Conservation (phyloP, 2,797 vertebrate species). For the Chaunax sp. region DNA sequence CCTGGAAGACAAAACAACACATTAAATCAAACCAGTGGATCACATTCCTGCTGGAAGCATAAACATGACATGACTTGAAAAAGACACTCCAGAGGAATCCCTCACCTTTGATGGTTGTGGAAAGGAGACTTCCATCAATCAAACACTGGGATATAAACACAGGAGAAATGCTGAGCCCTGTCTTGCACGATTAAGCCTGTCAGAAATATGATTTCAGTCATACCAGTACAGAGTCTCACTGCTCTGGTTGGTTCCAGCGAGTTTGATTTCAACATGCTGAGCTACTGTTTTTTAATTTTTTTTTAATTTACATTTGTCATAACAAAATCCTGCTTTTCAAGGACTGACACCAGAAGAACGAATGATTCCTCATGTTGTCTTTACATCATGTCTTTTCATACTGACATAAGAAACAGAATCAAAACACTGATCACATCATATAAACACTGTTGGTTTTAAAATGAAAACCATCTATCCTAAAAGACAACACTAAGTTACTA, state of each 20-base stretch:
- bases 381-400: not conserved
- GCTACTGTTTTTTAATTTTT: not conserved
- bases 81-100: constrained; percentile 28
- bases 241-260: constrained; percentile 15
- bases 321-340: not conserved
- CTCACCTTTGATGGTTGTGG: not conserved
- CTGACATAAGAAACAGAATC: too few relatives aligned
- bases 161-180: constrained; percentile 20
- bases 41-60: constrained; percentile 7
- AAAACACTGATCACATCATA: too few relatives aligned
- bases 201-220: constrained; percentile 14
- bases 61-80: constrained; percentile 53
- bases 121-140: constrained; percentile 27
- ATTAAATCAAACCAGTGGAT: constrained; percentile 25
- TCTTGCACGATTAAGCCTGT: constrained; percentile 6
- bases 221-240: not conserved
- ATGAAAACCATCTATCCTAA: too few relatives aligned
- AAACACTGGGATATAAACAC: constrained; percentile 45
- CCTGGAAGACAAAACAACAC: constrained; percentile 17
- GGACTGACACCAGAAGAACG: not conserved
- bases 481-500: too few relatives aligned
- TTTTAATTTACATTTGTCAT: too few relatives aligned
- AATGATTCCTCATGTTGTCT: not conserved
- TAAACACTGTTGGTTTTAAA: too few relatives aligned
- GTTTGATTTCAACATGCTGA: not conserved